These are phyloP conservation scores for Camponotus fellah DNA, from an alignment of 2,888 invertebrate genomes.

Conservation along the genomic window DNA sequence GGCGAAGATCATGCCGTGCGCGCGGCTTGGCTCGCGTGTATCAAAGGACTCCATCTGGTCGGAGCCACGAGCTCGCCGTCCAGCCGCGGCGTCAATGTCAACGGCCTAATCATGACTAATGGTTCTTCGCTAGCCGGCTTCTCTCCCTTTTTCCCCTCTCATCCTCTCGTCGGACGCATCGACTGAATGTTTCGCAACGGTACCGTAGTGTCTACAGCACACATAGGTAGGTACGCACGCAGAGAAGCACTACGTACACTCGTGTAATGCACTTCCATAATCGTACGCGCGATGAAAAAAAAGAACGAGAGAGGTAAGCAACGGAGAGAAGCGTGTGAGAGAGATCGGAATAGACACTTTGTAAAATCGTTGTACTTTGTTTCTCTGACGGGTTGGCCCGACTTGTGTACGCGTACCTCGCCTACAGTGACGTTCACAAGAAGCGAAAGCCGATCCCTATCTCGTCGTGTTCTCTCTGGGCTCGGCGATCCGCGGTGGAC, in stretches of 20 bases:
- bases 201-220: conserved; percentile 37
- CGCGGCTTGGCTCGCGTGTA: conserved; percentile 71
- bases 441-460: conserved; percentile 79
- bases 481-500: conserved; percentile 63
- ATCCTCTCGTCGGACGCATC: conserved; percentile 16
- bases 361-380: conserved; percentile 77
- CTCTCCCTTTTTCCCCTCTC: conserved; percentile 27
- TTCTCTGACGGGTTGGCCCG: conserved; percentile 71
- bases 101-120: conserved; percentile 81
- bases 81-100: conserved; percentile 78
- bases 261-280: conserved; percentile 72
- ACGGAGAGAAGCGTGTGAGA: background rate
- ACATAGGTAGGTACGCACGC: conserved; percentile 45
- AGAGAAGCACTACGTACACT: conserved; percentile 60
- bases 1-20: conserved; percentile 64
- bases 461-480: conserved; percentile 75
- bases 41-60: conserved; percentile 77
- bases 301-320: conserved; percentile 54
- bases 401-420: conserved; percentile 70
- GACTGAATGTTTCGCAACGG: conserved; percentile 32
- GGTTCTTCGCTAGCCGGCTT: conserved; percentile 67
- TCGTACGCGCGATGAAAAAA: conserved; percentile 67
- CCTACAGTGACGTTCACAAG: conserved; percentile 78
- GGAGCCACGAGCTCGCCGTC: conserved; percentile 69
- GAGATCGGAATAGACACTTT: conserved; percentile 70